phyloP scores from a whole-genome alignment of 2,888 invertebrate species.

The Stenurella melanura region DNA sequence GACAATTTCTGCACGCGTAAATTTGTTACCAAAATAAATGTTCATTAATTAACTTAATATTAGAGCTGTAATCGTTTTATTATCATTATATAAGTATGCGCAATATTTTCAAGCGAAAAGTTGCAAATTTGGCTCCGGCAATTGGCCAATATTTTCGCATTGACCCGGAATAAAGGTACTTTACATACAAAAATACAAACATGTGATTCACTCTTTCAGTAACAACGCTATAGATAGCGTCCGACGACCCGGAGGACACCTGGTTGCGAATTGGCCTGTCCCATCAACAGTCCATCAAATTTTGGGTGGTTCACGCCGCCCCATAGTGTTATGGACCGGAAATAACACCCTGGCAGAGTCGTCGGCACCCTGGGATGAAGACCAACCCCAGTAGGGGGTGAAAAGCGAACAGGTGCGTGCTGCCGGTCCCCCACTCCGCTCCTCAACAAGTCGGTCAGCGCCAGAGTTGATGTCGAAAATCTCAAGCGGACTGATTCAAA shows the following conservation, averaged over 20 bases:
- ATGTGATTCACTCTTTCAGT: slow-evolving; percentile 64
- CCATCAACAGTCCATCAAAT: slow-evolving; percentile 57
- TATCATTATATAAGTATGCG: neutral
- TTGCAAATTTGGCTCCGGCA: neutral
- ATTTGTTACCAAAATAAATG: neutral
- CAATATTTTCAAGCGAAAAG: neutral
- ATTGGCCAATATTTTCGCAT: slow-evolving; percentile 24
- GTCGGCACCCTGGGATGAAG: slow-evolving; percentile 45
- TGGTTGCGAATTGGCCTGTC: slow-evolving; percentile 76
- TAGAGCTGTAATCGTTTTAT: neutral
- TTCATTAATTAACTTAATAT: neutral
- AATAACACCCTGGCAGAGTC: slow-evolving; percentile 52
- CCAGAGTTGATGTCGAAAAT: slow-evolving; percentile 68
- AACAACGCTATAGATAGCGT: slow-evolving; percentile 44
- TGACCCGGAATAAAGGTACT: slow-evolving; percentile 23
- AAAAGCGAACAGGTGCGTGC: slow-evolving; percentile 71
- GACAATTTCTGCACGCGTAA: neutral
- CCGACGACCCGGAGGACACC: slow-evolving; percentile 68
- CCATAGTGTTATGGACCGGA: slow-evolving; percentile 46
- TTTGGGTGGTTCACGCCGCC: slow-evolving; percentile 24
- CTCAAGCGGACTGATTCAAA: slow-evolving; percentile 66
- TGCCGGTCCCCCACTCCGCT: slow-evolving; percentile 63
- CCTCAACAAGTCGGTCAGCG: slow-evolving; percentile 61
- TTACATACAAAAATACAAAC: slow-evolving; percentile 46
- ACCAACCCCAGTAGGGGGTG: slow-evolving; percentile 65